These are phyloP conservation scores for Axinella damicornis DNA, from an alignment of 37 sponge, comb jelly and placozoan genomes.

Conservation along the genomic window DNA sequence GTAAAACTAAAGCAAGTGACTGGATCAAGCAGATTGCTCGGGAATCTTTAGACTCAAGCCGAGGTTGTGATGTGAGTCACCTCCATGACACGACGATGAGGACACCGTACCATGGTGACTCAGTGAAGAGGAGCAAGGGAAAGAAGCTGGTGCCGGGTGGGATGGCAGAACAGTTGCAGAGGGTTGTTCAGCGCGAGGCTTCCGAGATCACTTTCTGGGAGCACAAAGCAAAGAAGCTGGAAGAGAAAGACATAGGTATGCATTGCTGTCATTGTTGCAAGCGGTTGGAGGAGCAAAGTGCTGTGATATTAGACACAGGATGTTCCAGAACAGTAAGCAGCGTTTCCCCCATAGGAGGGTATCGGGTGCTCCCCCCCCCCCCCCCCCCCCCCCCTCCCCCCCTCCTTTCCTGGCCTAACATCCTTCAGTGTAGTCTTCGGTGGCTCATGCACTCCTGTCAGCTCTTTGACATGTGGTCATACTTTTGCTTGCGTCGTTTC, in stretches of 20 bases:
- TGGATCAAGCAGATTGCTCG: slow-evolving; percentile 42
- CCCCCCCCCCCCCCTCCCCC: too few relatives aligned
- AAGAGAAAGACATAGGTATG: slow-evolving; percentile 27
- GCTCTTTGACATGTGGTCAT: too few relatives aligned
- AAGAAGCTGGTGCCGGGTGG: slow-evolving; percentile 29
- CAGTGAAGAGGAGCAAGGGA: not conserved
- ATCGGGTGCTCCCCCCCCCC: too few relatives aligned
- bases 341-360: too few relatives aligned
- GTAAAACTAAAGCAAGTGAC: slow-evolving; percentile 38
- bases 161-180: slow-evolving; percentile 48
- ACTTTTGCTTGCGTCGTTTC: too few relatives aligned
- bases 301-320: not conserved
- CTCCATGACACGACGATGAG: not conserved
- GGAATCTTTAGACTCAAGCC: not conserved
- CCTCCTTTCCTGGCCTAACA: too few relatives aligned
- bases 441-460: too few relatives aligned
- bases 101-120: not conserved
- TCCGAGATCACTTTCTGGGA: slow-evolving; percentile 60
- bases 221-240: slow-evolving; percentile 20
- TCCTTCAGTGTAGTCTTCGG: too few relatives aligned
- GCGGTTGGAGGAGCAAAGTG: not conserved
- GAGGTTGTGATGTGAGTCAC: not conserved
- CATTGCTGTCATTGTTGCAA: not conserved
- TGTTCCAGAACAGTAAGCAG: not conserved
- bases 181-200: slow-evolving; percentile 40